Evolutionary conservation across 1,140 invertebrate genomes (phyloP), one percentile per base, ranked within the genome.

Genomic region (Cotesia glomerata): DNA sequence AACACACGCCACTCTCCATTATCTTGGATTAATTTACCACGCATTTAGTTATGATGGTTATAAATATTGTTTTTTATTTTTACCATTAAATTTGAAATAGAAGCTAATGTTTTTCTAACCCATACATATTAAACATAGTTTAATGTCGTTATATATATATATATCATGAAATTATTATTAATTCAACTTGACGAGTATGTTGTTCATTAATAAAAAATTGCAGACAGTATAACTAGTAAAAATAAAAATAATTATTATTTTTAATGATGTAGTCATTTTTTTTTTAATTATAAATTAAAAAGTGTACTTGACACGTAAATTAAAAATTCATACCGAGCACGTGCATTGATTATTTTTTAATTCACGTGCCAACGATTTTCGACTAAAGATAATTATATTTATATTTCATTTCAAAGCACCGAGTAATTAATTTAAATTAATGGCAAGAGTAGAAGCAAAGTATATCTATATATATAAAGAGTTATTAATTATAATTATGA

Each of bases 381-480:
- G 73, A 77, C 69, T 80, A 80, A 81, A 81, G 8, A 45, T 45
- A 45, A 45, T 45, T 45, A 81, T 80, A 80, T 80, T 80, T 79
- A 80, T 79, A 79, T 77, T 81, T 51, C 76, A 81, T 76, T 45
- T 9, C 39, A 2, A 5, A 45, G 39, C 9, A 39, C 36, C 36
- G 5, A 45, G 39, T 45, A 9, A 11, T 45, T 11, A 45, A 45
- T 45, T 45, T 7, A 45, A 45, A 45, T 11, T 7, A 45, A 45
- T 8, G 39, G 39, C 7, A 9, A 7, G 4, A 11, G 39, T 2
- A 39, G 36, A 5, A 45, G 39, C 11, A 2, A 26, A 26, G 26
- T 26, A 26, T 26, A 26, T 26, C 2, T 26, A 26, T 26, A 26
- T 26, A 26, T 26, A 26, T 26, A 26, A 26, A 26, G 26, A 26